Base-by-base conservation (phyloP, 2,888 invertebrate species). In the Rhamnusium bicolor region DNA sequence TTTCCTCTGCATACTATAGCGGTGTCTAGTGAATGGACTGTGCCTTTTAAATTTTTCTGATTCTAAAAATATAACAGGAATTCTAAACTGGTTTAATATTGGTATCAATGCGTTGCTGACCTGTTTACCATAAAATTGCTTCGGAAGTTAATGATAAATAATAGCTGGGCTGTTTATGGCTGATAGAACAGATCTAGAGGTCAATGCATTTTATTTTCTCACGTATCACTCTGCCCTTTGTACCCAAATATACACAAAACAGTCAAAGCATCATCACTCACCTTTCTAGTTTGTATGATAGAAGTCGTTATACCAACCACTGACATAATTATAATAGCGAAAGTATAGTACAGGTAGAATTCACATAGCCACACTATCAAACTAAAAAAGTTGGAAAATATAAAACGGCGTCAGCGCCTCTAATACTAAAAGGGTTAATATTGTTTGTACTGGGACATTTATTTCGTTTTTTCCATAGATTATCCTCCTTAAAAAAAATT, bases 331-430 rank as follows among this genome's bases (percentile, higher is more conserved):
- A 96, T 90, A 67, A 98, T 96, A 51, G 96, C 96, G 16, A 93
- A 89, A 19, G 97, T 96, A 87, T 97, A 98, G 85, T 95, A 96
- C 82, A 94, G 93, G 85, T 98, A 98, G 63, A 94, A 91, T 85
- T 98, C 98, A 0, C 93, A 91, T 62, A 95, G 91, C 98, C 98
- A 98, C 60, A 98, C 91, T 10, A 92, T 91, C 75, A 96, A 94
- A 49, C 97, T 97, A 89, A 97, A 96, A n/a, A 76, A 97, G 87
- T 92, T 98, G 98, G 90, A 98, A 98, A 85, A 98, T 93, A 89
- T 98, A 98, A 89, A 98, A 98, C 4, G 98, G 98, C 86, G 97
- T 97, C 82, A 98, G 91, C n/a, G 95, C 94, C 87, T 97, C 97
- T 76, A 96, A 89, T 14, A 94, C 90, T 0, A 96, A 89, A 3